A percentile compares a stretch with the other conserved stretches of the same genome.
phyloP scores from a whole-genome alignment of 2,797 vertebrate species.

The Linurgus olivaceus region DNA sequence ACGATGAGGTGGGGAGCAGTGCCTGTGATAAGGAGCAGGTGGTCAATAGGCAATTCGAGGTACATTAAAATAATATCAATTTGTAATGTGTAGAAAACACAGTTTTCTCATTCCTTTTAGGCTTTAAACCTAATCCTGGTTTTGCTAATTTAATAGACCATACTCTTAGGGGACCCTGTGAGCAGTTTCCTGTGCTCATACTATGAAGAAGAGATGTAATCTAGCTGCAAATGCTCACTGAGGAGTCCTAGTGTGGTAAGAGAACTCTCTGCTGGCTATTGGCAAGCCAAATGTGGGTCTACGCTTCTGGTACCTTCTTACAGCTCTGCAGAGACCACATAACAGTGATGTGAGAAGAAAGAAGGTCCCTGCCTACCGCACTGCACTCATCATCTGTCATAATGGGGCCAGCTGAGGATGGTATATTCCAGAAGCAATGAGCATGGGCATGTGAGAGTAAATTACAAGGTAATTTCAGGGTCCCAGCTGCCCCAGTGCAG shows the following conservation, averaged over 20 bases:
- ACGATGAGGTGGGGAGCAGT: background rate
- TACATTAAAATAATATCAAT: background rate
- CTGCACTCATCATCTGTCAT: background rate
- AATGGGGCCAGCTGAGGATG: background rate
- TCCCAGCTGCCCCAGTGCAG: background rate
- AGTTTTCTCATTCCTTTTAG: background rate
- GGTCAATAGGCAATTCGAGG: background rate
- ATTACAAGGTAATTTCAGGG: background rate
- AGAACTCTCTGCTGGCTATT: slow-evolving; percentile 5
- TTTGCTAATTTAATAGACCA: slow-evolving; percentile 19
- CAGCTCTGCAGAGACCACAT: background rate
- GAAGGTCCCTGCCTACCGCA: background rate
- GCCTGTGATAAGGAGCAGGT: background rate
- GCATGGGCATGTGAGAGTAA: background rate
- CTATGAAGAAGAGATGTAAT: slow-evolving; percentile 7
- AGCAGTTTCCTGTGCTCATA: background rate
- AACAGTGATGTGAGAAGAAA: background rate
- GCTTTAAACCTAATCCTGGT: background rate
- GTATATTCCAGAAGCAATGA: background rate
- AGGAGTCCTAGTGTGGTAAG: background rate
- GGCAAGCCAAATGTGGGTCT: background rate
- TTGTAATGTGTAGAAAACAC: background rate
- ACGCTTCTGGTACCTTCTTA: background rate
- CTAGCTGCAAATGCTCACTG: background rate
- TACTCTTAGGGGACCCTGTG: background rate